Percentiles rank a stretch among this genome's conserved stretches.
Conservation (phyloP, 2,113 vertebrate species). For the Regulus satrapa region DNA sequence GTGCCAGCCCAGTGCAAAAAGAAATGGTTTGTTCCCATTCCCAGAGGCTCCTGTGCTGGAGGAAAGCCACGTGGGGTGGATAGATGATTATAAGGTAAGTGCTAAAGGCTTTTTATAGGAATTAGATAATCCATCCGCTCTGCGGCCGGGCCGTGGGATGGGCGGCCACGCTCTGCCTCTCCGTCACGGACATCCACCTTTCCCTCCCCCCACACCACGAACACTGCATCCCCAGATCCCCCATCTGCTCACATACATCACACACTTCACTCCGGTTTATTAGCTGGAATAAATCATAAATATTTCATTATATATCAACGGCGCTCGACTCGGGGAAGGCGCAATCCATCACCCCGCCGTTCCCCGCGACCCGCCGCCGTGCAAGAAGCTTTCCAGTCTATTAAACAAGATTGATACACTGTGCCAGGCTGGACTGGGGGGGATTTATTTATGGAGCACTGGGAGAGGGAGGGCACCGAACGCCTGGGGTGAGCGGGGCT, state of each 20-base stretch:
- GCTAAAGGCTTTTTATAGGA: background rate
- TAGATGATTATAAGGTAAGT: background rate
- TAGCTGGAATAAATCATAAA: conserved; percentile 95
- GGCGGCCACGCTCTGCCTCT: background rate
- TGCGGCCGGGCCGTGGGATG: background rate
- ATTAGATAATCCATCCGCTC: background rate
- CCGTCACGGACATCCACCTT: background rate
- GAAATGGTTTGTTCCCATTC: background rate
- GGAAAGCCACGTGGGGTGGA: background rate
- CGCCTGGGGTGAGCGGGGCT: rapidly evolving
- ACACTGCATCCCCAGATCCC: conserved; percentile 76
- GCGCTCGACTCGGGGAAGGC: conserved; percentile 75
- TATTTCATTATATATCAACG: conserved; percentile 89
- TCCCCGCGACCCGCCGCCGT: conserved; percentile 73
- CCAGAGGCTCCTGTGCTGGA: background rate
- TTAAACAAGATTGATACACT: conserved; percentile 94
- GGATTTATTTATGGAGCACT: conserved; percentile 83
- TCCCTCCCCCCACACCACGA: background rate
- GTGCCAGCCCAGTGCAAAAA: rapidly evolving
- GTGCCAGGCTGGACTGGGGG: conserved; percentile 79
- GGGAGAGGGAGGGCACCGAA: background rate
- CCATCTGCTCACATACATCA: conserved; percentile 90
- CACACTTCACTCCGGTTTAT: conserved; percentile 90
- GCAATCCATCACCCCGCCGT: conserved; percentile 86
- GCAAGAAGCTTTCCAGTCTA: conserved; percentile 87